These are phyloP conservation scores for Otus sunia DNA, from an alignment of 2,113 vertebrate genomes.

Conservation along the genomic window DNA sequence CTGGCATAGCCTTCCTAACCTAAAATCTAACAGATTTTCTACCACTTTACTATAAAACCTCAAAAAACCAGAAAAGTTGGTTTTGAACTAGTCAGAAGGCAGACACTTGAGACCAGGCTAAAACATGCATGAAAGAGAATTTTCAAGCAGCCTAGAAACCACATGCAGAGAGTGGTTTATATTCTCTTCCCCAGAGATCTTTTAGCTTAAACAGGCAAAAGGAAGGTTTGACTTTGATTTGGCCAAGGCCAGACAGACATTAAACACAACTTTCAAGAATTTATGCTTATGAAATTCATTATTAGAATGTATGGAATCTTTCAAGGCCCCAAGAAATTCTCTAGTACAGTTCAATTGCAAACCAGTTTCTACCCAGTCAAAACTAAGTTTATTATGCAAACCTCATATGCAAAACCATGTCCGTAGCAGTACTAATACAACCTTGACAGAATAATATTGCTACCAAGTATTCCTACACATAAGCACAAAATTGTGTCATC, in stretches of 20 bases:
- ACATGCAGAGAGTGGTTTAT: not conserved
- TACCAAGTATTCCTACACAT: not conserved
- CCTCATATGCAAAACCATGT: too few relatives aligned
- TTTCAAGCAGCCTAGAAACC: conserved; percentile 10
- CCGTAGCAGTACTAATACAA: not conserved
- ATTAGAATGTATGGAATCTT: not conserved
- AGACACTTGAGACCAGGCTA: not conserved
- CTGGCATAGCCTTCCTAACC: not conserved
- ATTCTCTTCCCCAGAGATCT: not conserved
- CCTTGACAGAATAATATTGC: not conserved
- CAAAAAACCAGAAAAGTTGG: not conserved
- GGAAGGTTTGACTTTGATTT: not conserved
- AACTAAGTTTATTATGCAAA: not conserved
- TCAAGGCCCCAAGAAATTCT: not conserved
- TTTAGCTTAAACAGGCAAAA: conserved; percentile 10
- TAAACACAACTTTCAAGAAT: not conserved
- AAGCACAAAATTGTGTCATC: not conserved
- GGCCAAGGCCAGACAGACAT: not conserved
- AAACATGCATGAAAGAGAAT: conserved; percentile 13
- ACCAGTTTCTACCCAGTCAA: not conserved
- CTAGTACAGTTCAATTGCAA: not conserved
- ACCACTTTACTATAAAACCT: not conserved
- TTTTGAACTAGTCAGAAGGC: not conserved
- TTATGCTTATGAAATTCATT: not conserved
- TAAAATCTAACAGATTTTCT: not conserved